These are phyloP conservation scores for Drosophila nebulosa DNA, from an alignment of 1,140 invertebrate species.

Conservation along the genomic window DNA sequence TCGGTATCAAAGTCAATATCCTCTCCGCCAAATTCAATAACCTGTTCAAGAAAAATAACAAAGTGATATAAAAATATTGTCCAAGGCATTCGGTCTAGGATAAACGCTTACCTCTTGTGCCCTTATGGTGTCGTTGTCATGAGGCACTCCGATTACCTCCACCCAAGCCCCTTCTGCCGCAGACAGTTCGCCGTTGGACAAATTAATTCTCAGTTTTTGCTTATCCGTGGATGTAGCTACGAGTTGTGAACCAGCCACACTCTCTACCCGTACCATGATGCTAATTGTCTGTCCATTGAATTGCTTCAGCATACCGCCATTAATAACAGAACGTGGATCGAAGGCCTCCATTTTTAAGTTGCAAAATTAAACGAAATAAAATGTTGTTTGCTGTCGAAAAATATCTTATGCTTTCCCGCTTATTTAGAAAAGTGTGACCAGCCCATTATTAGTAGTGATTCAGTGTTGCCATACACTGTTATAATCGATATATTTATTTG, in stretches of 20 bases:
- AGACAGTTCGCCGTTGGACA: conserved; percentile 38
- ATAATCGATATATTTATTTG: too few relatives aligned
- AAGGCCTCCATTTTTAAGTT: conserved; percentile 38
- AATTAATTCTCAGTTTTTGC: conserved; percentile 56
- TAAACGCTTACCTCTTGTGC: conserved; percentile 31
- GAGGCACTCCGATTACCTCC: conserved; percentile 68
- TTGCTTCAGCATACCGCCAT: conserved; percentile 66
- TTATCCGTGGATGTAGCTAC: conserved; percentile 60
- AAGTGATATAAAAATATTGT: neutral
- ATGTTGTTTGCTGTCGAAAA: neutral
- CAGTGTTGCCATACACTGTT: too few relatives aligned
- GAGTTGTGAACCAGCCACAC: conserved; percentile 57
- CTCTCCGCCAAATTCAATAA: conserved; percentile 66
- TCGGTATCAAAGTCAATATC: conserved; percentile 69
- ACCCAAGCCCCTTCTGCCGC: conserved; percentile 59
- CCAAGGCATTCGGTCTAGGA: neutral
- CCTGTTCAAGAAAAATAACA: conserved; percentile 28
- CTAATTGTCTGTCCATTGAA: conserved; percentile 60
- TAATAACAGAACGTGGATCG: conserved; percentile 59
- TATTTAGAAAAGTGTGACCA: neutral
- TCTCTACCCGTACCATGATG: conserved; percentile 67
- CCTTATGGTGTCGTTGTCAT: conserved; percentile 39
- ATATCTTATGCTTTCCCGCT: neutral
- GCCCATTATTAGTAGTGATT: too few relatives aligned
- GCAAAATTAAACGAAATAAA: neutral